Evolutionary conservation across 1,140 invertebrate genomes (phyloP).

Genomic region (Thereuonema tuberculata): DNA sequence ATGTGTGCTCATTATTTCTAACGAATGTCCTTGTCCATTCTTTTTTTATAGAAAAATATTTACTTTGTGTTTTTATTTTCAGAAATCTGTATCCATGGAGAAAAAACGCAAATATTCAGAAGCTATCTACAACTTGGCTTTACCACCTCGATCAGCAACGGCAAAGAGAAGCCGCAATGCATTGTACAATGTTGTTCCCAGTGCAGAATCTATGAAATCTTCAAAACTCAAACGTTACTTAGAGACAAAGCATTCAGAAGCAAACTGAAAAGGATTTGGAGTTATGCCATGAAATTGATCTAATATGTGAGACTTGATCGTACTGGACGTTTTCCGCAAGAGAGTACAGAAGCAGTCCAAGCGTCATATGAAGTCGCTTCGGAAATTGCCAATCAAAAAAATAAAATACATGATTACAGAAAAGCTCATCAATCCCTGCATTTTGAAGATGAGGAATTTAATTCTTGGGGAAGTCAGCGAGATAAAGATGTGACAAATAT

Average conservation of each 20-base stretch:
- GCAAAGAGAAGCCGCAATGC: too few relatives aligned
- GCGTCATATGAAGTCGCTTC: conserved; percentile 11
- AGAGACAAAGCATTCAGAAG: conserved; percentile 12
- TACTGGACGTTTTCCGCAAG: conserved; percentile 13
- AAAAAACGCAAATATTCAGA: too few relatives aligned
- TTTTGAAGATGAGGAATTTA: conserved; percentile 12
- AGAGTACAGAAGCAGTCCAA: conserved; percentile 8
- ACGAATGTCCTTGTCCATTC: too few relatives aligned
- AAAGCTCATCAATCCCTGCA: conserved; percentile 14
- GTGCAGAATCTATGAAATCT: conserved; percentile 14
- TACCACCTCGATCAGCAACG: not conserved
- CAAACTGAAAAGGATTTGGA: conserved; percentile 12
- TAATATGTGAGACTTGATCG: too few relatives aligned
- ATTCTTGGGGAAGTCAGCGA: conserved; percentile 7
- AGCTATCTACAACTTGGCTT: not conserved
- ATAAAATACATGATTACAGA: conserved; percentile 9
- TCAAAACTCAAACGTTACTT: conserved; percentile 14
- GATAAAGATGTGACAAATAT: conserved; percentile 5
- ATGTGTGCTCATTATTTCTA: too few relatives aligned
- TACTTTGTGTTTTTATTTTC: too few relatives aligned
- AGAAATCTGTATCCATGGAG: too few relatives aligned
- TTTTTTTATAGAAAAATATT: too few relatives aligned
- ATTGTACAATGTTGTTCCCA: conserved; percentile 13
- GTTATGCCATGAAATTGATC: conserved; percentile 14
- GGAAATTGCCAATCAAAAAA: conserved; percentile 14